Evolutionary conservation across 2,797 vertebrate genomes (phyloP), one percentile per base, ranked within the genome.

Genomic region (Lepidocolaptes lacrymiger): DNA sequence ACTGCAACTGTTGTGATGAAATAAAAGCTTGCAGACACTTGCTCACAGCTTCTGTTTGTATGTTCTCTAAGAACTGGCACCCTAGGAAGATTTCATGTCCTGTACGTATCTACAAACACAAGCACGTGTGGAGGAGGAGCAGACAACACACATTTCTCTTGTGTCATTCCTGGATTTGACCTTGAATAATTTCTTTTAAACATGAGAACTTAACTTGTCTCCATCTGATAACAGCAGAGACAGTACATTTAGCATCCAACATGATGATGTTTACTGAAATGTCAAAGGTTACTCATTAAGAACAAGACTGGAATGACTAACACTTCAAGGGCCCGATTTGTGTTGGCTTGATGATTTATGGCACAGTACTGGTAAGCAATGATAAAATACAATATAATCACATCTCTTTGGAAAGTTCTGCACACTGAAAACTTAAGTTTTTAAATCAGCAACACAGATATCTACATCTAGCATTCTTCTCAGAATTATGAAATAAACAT

Each of bases 121-220:
- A 77, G 64, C 30, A 43, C n/a, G 34, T 5, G 6, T n/a, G 74
- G 62, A 75, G 13, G 30, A 83, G 54, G 9, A 84, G 5, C 2
- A 2, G 44, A 39, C 9, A 88, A 61, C 6, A 62, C 55, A 20
- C 21, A 51, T 32, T 87, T 48, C 46, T 81, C 39, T 72, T 58
- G 16, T 16, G 59, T 20, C 32, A 34, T 62, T 81, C 39, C 46
- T 76, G 20, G 9, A 66, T 88, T 72, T 97, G 94, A 97, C 92
- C 86, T 94, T 85, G 64, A 97, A 72, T 81, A 76, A 93, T 89
- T 96, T 83, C 52, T 95, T 90, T 64, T 39, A 91, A 96, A 92
- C 83, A 12, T 34, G 32, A 92, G 41, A 91, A 96, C 52, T 87
- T 49, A 87, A 83, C 75, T 92, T 91, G 63, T 79, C 88, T 82